phyloP scores from a whole-genome alignment of 2,888 invertebrate genomes.

The Meandrusa payeni region DNA sequence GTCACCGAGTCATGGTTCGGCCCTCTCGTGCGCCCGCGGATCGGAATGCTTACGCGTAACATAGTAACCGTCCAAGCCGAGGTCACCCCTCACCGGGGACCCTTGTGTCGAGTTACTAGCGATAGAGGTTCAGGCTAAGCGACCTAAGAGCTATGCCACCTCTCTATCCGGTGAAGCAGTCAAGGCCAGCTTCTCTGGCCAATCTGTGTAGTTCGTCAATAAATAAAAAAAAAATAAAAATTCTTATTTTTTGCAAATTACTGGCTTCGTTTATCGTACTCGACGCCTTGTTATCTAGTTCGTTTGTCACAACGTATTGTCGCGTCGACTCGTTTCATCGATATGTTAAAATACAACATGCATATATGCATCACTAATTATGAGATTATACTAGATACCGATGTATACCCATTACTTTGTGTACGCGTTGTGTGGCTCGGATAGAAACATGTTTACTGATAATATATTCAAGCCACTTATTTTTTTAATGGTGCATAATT shows the following conservation, averaged over 20 bases:
- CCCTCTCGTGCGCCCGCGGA: too few species aligned
- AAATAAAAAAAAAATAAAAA: too few species aligned
- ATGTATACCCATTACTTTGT: constrained; percentile 4
- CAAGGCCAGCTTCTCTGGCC: too few species aligned
- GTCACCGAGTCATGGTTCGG: too few species aligned
- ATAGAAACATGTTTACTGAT: constrained; percentile 14
- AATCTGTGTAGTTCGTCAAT: too few species aligned
- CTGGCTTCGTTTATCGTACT: constrained; percentile 1
- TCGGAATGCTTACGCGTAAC: too few species aligned
- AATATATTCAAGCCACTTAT: constrained; percentile 4
- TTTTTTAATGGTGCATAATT: constrained; percentile 15
- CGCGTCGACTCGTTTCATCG: constrained; percentile 26
- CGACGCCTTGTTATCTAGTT: constrained; percentile 34
- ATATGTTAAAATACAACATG: constrained; percentile 39
- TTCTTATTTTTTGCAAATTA: constrained; percentile 1
- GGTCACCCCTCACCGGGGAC: too few species aligned
- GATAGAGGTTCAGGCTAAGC: too few species aligned
- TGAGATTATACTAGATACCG: constrained; percentile 29
- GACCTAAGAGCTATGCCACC: too few species aligned
- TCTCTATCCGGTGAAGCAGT: too few species aligned
- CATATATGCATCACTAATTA: constrained; percentile 41
- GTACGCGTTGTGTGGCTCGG: constrained; percentile 8
- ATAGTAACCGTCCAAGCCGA: too few species aligned
- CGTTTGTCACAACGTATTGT: constrained; percentile 32
- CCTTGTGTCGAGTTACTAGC: too few species aligned